A percentile compares a stretch with the other conserved stretches of the same genome.
These are phyloP conservation scores for Sarotherodon lohbergeri DNA, from an alignment of 2,113 vertebrate species.

Conservation along the genomic window DNA sequence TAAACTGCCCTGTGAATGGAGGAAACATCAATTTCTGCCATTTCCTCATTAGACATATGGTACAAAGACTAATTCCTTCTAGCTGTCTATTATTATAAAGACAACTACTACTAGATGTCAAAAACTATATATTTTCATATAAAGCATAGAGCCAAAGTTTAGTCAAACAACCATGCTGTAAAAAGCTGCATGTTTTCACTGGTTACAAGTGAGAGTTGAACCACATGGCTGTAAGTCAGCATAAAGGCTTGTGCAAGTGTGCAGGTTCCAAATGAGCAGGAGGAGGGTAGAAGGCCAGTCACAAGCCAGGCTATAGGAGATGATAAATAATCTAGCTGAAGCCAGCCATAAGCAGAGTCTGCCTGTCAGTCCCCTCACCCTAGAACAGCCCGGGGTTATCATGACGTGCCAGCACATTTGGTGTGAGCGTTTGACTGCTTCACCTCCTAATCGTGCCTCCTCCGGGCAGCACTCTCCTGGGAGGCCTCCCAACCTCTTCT, in stretches of 20 bases:
- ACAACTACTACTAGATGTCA: not conserved
- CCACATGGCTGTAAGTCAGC: constrained; percentile 15
- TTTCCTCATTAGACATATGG: not conserved
- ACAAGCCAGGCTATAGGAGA: constrained; percentile 72
- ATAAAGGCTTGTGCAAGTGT: constrained; percentile 10
- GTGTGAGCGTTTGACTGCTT: constrained; percentile 76
- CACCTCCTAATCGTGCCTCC: constrained; percentile 80
- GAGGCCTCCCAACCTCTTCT: constrained; percentile 56
- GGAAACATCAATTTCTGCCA: not conserved
- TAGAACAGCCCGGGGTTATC: constrained; percentile 83
- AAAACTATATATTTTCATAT: not conserved
- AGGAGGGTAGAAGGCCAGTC: constrained; percentile 58
- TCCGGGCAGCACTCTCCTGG: constrained; percentile 72
- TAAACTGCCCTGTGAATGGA: not conserved
- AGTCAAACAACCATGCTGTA: not conserved
- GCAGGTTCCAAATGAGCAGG: constrained; percentile 76
- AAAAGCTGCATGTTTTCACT: not conserved
- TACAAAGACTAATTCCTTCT: not conserved
- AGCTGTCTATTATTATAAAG: not conserved
- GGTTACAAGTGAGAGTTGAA: not conserved
- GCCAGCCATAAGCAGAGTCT: constrained; percentile 76
- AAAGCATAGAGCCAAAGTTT: not conserved
- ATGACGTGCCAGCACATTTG: constrained; percentile 76
- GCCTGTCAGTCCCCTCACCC: constrained; percentile 81
- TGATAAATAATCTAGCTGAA: constrained; percentile 82